phyloP scores from a whole-genome alignment of 2,113 vertebrate genomes.

The Phalacrocorax aristotelis region DNA sequence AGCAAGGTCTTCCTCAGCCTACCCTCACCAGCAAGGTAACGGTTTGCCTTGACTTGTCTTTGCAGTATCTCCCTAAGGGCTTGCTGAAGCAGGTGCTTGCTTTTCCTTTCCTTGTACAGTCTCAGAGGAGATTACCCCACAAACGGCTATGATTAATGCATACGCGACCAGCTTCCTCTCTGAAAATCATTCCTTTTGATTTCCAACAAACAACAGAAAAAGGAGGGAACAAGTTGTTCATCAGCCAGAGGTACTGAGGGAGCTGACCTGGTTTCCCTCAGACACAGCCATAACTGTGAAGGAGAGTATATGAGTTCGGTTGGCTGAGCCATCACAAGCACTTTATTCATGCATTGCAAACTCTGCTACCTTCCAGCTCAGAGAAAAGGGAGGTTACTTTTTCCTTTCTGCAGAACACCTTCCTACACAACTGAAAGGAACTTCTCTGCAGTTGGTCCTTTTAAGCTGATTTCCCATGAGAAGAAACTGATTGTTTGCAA shows the following conservation, averaged over 20 bases:
- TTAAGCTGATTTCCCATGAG: neutral
- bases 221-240: neutral
- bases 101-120: neutral
- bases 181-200: neutral
- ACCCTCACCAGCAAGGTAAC: neutral
- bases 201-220: constrained; percentile 13
- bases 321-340: constrained; percentile 28
- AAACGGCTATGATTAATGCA: neutral
- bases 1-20: neutral
- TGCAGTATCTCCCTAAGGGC: neutral
- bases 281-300: neutral
- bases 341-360: neutral
- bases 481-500: neutral
- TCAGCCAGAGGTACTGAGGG: neutral
- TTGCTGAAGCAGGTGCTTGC: neutral
- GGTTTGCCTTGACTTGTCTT: neutral
- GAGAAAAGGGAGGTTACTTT: neutral
- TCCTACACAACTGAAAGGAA: neutral
- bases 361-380: neutral
- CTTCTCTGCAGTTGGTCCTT: neutral
- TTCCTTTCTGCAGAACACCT: neutral
- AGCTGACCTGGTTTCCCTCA: constrained; percentile 33
- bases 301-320: neutral
- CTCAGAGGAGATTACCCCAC: neutral
- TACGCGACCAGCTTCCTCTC: neutral